A percentile compares a stretch with the other conserved stretches of the same genome.
phyloP scores from a whole-genome alignment of 2,888 invertebrate species.

The Drosophila anomalipes region DNA sequence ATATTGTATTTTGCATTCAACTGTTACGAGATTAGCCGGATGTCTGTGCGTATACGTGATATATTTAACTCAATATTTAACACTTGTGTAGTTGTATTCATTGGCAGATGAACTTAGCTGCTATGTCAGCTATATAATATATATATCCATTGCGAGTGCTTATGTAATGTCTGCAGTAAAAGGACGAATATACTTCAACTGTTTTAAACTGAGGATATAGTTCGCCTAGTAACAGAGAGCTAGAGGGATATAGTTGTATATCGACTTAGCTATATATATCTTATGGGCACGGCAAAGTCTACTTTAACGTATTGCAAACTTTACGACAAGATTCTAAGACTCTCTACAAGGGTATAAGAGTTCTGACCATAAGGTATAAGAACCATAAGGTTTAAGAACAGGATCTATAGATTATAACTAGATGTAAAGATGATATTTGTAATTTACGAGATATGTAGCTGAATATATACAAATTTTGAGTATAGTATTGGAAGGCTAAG shows the following conservation, averaged over 20 bases:
- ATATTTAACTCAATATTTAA: background rate
- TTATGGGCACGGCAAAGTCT: background rate
- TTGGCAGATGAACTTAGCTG: background rate
- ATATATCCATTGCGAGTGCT: background rate
- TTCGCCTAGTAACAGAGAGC: background rate
- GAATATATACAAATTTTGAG: background rate
- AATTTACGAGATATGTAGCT: background rate
- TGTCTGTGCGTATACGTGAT: background rate
- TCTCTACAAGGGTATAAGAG: background rate
- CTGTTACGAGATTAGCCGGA: background rate
- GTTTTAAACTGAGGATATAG: background rate
- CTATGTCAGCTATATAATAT: background rate
- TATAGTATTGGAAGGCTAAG: background rate
- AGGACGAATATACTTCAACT: background rate
- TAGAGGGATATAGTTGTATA: background rate
- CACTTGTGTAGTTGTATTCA: background rate
- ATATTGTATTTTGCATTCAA: background rate
- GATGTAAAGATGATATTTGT: background rate
- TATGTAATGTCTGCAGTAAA: background rate
- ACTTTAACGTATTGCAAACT: background rate
- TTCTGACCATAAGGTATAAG: background rate
- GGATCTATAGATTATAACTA: background rate
- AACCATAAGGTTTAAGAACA: background rate
- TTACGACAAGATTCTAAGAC: background rate
- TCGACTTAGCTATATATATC: background rate